phyloP scores from a whole-genome alignment of 2,113 vertebrate species.

The Oceanites oceanicus region DNA sequence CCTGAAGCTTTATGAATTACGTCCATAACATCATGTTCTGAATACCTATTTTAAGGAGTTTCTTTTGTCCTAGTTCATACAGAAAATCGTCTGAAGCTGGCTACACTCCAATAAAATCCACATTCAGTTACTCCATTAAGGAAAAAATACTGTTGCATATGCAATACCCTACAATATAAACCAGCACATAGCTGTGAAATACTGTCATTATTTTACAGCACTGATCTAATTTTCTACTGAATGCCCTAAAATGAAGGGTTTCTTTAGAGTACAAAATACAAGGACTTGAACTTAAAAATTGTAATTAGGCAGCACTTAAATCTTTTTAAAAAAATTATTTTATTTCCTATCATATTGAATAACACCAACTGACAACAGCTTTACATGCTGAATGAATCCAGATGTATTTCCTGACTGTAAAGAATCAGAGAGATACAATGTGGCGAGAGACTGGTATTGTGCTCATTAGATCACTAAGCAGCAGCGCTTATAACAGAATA shows the following conservation, averaged over 20 bases:
- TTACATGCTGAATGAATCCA: constrained; percentile 16
- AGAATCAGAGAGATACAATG: constrained; percentile 2
- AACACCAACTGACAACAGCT: constrained; percentile 32
- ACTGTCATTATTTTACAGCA: constrained; percentile 49
- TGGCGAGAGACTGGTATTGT: not conserved
- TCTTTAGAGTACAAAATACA: constrained; percentile 41
- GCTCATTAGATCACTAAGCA: constrained; percentile 62
- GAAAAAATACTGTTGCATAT: not conserved
- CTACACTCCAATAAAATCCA: constrained; percentile 8
- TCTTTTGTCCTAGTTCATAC: constrained; percentile 7
- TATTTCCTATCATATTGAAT: constrained; percentile 41
- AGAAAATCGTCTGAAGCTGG: not conserved
- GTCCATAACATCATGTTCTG: not conserved
- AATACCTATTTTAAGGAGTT: constrained; percentile 44
- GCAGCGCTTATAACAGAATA: constrained; percentile 24
- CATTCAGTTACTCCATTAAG: not conserved
- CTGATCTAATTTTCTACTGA: constrained; percentile 45
- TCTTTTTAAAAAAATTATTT: not conserved
- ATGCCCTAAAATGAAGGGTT: constrained; percentile 55
- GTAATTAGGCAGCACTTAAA: constrained; percentile 46
- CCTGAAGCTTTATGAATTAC: constrained; percentile 20
- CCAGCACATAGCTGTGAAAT: constrained; percentile 28
- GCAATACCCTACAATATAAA: constrained; percentile 21
- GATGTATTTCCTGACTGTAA: constrained; percentile 6
- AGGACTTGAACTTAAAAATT: constrained; percentile 5